Evolutionary conservation across 2,113 vertebrate genomes (phyloP).

Genomic region (Glaucidium brasilianum): DNA sequence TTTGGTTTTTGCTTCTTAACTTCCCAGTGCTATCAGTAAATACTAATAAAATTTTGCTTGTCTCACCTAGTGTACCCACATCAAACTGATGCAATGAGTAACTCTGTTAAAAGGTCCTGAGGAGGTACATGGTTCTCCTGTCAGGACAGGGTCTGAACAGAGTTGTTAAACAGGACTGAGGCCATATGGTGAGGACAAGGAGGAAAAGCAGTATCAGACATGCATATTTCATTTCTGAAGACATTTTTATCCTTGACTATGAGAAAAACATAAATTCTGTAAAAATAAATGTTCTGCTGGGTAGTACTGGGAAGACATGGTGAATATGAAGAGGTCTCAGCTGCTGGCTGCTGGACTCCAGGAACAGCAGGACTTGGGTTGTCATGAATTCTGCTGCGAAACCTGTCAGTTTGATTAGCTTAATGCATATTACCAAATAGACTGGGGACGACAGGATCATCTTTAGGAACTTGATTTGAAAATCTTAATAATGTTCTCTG

Average conservation of each 20-base stretch:
- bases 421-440: background rate
- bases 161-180: background rate
- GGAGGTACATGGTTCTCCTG: background rate
- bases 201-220: background rate
- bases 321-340: background rate
- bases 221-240: background rate
- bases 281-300: background rate
- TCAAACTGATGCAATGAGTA: background rate
- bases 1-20: background rate
- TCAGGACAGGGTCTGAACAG: background rate
- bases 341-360: background rate
- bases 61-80: background rate
- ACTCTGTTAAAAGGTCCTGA: background rate
- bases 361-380: background rate
- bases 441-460: rapidly evolving
- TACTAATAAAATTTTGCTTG: background rate
- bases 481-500: background rate
- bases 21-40: background rate
- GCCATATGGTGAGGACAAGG: background rate
- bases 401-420: background rate
- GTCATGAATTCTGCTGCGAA: background rate
- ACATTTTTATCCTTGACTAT: background rate
- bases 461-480: conserved; percentile 4
- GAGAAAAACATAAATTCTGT: background rate
- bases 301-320: background rate